Evolutionary conservation across 2,797 vertebrate genomes (phyloP), one percentile per base, ranked within the genome.

Genomic region (Aplochiton taeniatus): DNA sequence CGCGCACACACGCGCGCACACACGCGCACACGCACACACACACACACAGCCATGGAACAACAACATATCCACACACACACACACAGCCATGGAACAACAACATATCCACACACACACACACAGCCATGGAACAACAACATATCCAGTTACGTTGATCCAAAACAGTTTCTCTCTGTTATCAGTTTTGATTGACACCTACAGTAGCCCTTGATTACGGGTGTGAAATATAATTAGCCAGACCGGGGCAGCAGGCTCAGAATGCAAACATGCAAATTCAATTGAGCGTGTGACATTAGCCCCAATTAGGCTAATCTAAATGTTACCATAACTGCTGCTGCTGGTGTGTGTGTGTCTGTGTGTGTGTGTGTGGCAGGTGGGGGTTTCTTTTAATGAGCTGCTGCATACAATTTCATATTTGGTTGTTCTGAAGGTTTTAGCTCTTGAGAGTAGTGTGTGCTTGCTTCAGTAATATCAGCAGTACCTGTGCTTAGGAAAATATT

Each of bases 401-500:
- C 77, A 75, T 72, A 52, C 60, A 0, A 45, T 69, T 77, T 79
- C n/a, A 45, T 58, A 45, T 63, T 68, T 68, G 66, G 65, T 68
- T 45, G 66, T 53, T n/a, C 20, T 63, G 65, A 71, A 72, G 78
- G 75, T 14, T 66, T 75, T 62, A 70, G 66, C 75, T 70, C 50
- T 69, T 18, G 65, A 58, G 83, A 67, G 7, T 17, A 0, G 45
- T 48, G 16, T 50, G 64, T 20, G 58, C 13, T 18, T 4, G 3
- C 14, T 62, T 68, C 17, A 52, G 42, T 41, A n/a, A 6, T 31
- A 31, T 31, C n/a, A n/a, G n/a, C n/a, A n/a, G n/a, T n/a, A n/a
- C n/a, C n/a, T 8, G 81, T 80, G 81, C 79, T 84, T 83, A 76
- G 76, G 49, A 77, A 76, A 76, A 65, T 8, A 11, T 66, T 57